Conservation (phyloP, 2,113 vertebrate species). For the Rhabdomys dilectus region DNA sequence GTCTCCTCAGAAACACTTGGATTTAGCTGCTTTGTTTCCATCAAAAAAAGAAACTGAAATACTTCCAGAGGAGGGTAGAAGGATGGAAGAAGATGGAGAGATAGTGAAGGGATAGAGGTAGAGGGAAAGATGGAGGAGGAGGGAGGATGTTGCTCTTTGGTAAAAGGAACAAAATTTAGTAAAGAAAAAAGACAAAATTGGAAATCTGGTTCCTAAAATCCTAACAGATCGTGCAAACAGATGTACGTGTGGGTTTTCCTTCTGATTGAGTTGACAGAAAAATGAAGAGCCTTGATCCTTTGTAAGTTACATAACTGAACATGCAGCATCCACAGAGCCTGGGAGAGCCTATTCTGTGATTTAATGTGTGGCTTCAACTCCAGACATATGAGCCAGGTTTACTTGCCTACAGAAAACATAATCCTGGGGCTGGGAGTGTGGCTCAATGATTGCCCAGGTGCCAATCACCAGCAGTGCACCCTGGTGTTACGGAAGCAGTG, state of each 20-base stretch:
- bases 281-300: slow-evolving; percentile 23
- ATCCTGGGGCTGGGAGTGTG: slow-evolving; percentile 27
- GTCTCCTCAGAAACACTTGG: neutral
- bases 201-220: slow-evolving; percentile 60
- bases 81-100: neutral
- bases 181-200: neutral
- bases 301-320: slow-evolving; percentile 3
- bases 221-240: slow-evolving; percentile 59
- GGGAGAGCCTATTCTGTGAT: slow-evolving; percentile 69
- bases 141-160: slow-evolving; percentile 25
- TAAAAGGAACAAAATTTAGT: slow-evolving; percentile 40
- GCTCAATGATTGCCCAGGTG: neutral
- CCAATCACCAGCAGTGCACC: neutral
- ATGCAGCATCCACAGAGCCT: neutral
- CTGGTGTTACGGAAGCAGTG: no score
- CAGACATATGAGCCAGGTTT: slow-evolving; percentile 56
- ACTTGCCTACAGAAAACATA: slow-evolving; percentile 74
- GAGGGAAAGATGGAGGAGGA: no score
- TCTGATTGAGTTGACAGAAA: slow-evolving; percentile 34
- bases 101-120: neutral
- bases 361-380: slow-evolving; percentile 63
- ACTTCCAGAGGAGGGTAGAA: neutral
- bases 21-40: slow-evolving; percentile 45
- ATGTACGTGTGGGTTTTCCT: slow-evolving; percentile 55
- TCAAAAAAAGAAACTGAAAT: slow-evolving; percentile 19